Base-by-base conservation (phyloP, 2,888 invertebrate species). In the Drosophila paramelanica region DNA sequence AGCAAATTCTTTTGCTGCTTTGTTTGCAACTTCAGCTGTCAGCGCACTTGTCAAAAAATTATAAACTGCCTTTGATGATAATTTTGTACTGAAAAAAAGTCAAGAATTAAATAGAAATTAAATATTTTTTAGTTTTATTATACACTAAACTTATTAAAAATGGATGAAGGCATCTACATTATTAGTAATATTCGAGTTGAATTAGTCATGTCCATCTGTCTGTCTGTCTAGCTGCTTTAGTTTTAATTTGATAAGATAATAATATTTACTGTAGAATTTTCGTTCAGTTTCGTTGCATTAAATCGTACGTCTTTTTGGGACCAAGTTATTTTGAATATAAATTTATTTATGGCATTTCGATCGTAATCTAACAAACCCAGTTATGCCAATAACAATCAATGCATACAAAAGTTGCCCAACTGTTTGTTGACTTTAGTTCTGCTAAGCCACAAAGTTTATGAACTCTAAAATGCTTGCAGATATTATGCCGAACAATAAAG, bases 381-480 rank as follows among this genome's bases (percentile, higher is more conserved):
- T 51, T 56, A 50, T 43, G 42, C 33, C 38, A 41, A 43, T 51
- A 42, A 11, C 69, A 69, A 59, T 68, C 43, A 20, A 38, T 41
- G 25, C 31, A 27, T 23, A 39, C 49, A 53, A 53, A 71, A 66
- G 42, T 67, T 73, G n/a, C 14, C 27, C 62, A 31, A 8, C 55
- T 72, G 52, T 58, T 67, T 65, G 70, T 70, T 64, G 17, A 38
- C 46, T 58, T 65, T 25, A 57, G 50, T 52, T 73, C 50, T 11
- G 42, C 11, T 13, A 14, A 11, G 52, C 49, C 38, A 33, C 42
- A 75, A 58, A 73, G 41, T 69, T 70, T 43, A 31, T 59, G 43
- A 38, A 70, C 66, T 59, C 65, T 67, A 13, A 53, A 74, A 36
- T 71, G 51, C 60, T 76, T 33, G 36, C 56, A 60, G 71, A 65